phyloP scores from a whole-genome alignment of 2,113 vertebrate species.

The Rhegmatorhina hoffmannsi region DNA sequence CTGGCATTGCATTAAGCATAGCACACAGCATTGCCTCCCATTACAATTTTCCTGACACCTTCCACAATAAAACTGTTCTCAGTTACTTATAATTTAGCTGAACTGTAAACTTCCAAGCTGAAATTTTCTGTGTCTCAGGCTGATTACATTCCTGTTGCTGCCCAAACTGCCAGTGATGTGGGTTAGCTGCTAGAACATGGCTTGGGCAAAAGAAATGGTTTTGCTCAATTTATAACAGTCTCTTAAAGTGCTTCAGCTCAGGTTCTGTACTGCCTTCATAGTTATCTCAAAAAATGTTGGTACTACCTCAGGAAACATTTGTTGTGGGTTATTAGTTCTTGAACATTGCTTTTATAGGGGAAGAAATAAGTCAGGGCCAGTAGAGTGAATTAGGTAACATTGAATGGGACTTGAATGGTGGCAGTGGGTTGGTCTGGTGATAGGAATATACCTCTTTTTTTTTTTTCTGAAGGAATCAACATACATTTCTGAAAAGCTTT shows the following conservation, averaged over 20 bases:
- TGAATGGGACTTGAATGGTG: not conserved
- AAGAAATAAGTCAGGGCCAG: too few relatives aligned
- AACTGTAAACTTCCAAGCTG: not conserved
- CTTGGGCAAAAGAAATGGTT: not conserved
- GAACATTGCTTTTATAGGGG: too few relatives aligned
- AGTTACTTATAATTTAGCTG: not conserved
- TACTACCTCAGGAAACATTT: too few relatives aligned
- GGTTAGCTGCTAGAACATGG: not conserved
- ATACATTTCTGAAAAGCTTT: not conserved
- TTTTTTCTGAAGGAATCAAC: not conserved
- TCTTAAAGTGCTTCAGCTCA: not conserved
- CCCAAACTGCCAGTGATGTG: not conserved
- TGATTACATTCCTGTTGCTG: not conserved
- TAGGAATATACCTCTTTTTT: not conserved
- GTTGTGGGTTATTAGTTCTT: too few relatives aligned
- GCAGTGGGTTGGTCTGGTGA: not conserved
- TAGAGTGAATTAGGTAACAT: too few relatives aligned
- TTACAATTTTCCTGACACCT: not conserved
- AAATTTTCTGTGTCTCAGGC: not conserved
- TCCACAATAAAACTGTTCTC: not conserved
- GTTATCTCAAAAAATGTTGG: too few relatives aligned
- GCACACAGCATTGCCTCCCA: not conserved
- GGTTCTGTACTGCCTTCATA: not conserved
- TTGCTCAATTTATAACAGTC: not conserved
- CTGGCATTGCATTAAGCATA: not conserved